Evolutionary conservation across 2,888 invertebrate genomes (phyloP), one percentile per base, ranked within the genome.

Genomic region (Agrypnus murinus): DNA sequence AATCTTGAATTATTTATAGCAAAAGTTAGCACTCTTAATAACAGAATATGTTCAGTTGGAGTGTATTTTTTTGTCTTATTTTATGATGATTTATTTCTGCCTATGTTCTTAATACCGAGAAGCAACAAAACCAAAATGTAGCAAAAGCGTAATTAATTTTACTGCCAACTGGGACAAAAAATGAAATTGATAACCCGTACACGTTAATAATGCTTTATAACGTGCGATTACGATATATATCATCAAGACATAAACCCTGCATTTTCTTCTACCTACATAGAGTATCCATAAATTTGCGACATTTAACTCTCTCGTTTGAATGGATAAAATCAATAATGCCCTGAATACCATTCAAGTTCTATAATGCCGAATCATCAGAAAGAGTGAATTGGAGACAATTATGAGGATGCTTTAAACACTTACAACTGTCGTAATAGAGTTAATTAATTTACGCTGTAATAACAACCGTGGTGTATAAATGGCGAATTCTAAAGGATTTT

Each of bases 381-480:
- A 38, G 57, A 34, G 34, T 57, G n/a, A 57, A 57, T 57, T 57
- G 36, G 32, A 38, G 57, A 57, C 57, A 57, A 57, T 57, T 57
- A 57, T 9, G 57, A 12, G 19, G 38, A 57, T 38, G 57, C 57
- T 57, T 57, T 36, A 38, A 57, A 57, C n/a, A 50, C 50, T 50
- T 50, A 50, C 31, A 50, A 50, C 50, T 50, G 50, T 50, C 50
- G 50, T 12, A 50, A 25, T 31, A 4, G 31, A 50, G 31, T 50
- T 50, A 50, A 50, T 50, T 50, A 50, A 50, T 50, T 31, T 50
- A n/a, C 31, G 12, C 25, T 7, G 31, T 32, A 31, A 50, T 50
- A 12, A 50, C 31, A 32, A 50, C 25, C 7, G 50, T 31, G 50
- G 12, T 50, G 19, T 25, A 50, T 50, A 50, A 50, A 50, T 50